Conservation (phyloP, 2,888 invertebrate species). For the Ischnura elegans region DNA sequence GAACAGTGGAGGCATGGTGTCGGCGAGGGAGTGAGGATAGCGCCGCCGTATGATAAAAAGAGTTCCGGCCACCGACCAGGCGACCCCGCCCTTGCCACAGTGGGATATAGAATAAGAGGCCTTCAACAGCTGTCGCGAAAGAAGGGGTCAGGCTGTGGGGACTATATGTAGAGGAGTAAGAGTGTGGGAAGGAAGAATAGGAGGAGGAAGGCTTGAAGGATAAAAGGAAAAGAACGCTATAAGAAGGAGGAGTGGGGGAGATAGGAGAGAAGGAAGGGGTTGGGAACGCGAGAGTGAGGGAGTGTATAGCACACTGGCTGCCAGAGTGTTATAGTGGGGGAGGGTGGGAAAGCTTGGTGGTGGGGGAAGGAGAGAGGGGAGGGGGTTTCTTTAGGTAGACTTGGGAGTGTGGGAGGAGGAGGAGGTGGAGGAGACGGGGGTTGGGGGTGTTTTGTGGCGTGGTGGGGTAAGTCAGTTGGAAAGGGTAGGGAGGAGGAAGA, state of each 20-base stretch:
- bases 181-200: not conserved
- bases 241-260: not conserved
- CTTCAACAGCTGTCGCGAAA: conserved; percentile 62
- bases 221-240: not conserved
- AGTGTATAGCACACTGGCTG: conserved; percentile 42
- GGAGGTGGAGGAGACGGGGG: conserved; percentile 27
- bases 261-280: not conserved
- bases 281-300: not conserved
- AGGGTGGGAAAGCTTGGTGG: not conserved
- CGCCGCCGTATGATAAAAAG: not conserved
- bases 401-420: not conserved
- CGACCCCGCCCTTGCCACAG: conserved; percentile 21
- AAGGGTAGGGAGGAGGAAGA: not conserved
- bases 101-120: conserved; percentile 43
- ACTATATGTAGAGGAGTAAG: not conserved
- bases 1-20: not conserved
- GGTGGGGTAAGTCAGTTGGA: not conserved
- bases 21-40: not conserved
- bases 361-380: not conserved
- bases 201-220: not conserved
- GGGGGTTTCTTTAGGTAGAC: not conserved
- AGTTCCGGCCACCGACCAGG: not conserved
- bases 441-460: not conserved
- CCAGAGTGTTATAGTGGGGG: not conserved
- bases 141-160: not conserved